Evolutionary conservation across 2,888 invertebrate species (phyloP).

Genomic region (Caradrina clavipalpis): DNA sequence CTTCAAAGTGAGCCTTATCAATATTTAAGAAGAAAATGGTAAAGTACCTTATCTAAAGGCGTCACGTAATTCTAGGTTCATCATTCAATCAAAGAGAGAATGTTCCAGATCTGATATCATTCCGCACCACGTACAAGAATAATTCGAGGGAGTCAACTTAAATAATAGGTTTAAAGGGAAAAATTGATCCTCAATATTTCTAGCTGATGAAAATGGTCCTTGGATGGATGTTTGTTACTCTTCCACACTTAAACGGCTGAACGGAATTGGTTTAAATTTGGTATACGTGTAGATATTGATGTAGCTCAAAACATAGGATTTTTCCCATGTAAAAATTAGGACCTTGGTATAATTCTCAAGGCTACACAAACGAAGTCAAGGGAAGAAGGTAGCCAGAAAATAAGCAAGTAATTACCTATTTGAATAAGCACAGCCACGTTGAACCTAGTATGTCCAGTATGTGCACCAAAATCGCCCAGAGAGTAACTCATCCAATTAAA

Average conservation of each 20-base stretch:
- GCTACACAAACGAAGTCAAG: too few species aligned
- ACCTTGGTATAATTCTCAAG: too few species aligned
- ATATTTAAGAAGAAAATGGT: not conserved
- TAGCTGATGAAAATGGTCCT: too few species aligned
- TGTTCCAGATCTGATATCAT: not conserved
- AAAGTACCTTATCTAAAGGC: slow-evolving; percentile 3
- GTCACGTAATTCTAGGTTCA: slow-evolving; percentile 11
- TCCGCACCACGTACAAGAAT: not conserved
- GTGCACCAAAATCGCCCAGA: slow-evolving; percentile 1
- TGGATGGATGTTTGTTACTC: too few species aligned
- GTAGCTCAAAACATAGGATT: too few species aligned
- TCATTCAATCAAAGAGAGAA: slow-evolving; percentile 39
- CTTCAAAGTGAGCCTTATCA: not conserved
- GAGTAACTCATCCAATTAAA: slow-evolving; percentile 33
- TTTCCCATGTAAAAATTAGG: too few species aligned
- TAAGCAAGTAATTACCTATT: not conserved
- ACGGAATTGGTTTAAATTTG: too few species aligned
- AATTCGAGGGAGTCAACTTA: not conserved
- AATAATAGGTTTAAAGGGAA: not conserved
- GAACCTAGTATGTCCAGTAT: not conserved
- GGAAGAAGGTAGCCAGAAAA: not conserved
- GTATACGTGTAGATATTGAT: too few species aligned
- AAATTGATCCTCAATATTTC: not conserved
- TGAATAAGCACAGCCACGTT: not conserved
- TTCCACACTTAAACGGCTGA: too few species aligned